Evolutionary conservation across 64 coral and sea anemone species (phyloP).

Genomic region (Actinia tenebrosa): DNA sequence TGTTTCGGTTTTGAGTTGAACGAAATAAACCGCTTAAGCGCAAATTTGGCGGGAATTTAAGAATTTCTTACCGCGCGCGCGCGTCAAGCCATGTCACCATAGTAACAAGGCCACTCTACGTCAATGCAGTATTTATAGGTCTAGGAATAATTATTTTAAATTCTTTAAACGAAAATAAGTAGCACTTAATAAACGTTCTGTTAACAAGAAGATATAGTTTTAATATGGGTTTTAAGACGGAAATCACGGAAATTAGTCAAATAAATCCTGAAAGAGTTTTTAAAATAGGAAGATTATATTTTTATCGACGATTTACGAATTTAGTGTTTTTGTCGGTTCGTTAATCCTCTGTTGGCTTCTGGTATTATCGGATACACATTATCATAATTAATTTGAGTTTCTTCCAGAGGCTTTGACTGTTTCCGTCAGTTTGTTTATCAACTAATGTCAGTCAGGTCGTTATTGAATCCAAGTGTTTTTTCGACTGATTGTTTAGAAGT

Average conservation of each 20-base stretch:
- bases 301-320: constrained; percentile 6
- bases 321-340: constrained; percentile 13
- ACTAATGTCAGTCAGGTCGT: not conserved
- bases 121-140: not conserved
- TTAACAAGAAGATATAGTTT: not conserved
- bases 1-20: not conserved
- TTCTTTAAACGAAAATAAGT: not conserved
- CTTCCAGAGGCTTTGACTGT: not conserved
- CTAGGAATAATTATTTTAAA: not conserved
- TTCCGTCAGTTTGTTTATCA: not conserved
- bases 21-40: not conserved
- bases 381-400: constrained; percentile 19
- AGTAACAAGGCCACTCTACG: not conserved
- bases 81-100: not conserved
- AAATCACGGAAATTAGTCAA: not conserved
- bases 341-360: constrained; percentile 9
- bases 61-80: constrained; percentile 1
- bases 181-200: not conserved
- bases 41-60: not conserved
- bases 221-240: not conserved
- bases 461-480: not conserved
- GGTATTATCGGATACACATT: constrained; percentile 5
- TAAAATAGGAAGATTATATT: not conserved
- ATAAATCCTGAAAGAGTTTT: constrained; percentile 2
- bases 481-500: not conserved